phyloP scores from a whole-genome alignment of 2,797 vertebrate species.

The Zenarchopterus dispar region DNA sequence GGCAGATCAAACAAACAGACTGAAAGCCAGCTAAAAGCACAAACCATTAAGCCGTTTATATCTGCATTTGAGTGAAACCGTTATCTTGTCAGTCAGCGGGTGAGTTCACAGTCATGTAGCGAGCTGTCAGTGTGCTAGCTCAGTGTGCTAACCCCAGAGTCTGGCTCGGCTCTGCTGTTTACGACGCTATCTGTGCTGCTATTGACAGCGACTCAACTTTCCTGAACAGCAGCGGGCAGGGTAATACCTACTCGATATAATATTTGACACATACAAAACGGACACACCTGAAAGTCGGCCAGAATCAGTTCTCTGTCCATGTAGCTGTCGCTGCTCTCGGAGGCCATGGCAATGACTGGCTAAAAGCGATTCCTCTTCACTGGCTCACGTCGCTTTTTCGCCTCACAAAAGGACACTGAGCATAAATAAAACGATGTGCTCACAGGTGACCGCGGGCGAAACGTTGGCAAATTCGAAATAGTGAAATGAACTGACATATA shows the following conservation, averaged over 20 bases:
- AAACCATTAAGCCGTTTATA: background rate
- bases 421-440: slow-evolving; percentile 44
- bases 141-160: slow-evolving; percentile 50
- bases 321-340: slow-evolving; percentile 88
- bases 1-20: background rate
- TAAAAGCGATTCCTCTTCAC: slow-evolving; percentile 77
- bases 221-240: slow-evolving; percentile 4
- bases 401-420: slow-evolving; percentile 62
- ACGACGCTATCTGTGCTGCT: slow-evolving; percentile 12
- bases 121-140: slow-evolving; percentile 70
- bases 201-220: slow-evolving; percentile 19
- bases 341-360: slow-evolving; percentile 94
- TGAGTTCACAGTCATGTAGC: slow-evolving; percentile 37
- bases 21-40: background rate
- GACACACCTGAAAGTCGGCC: slow-evolving; percentile 97
- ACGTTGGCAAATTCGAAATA: slow-evolving; percentile 30
- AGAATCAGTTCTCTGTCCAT: slow-evolving; percentile 99
- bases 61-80: accelerated
- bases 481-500: slow-evolving; percentile 42
- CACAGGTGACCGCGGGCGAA: slow-evolving; percentile 28
- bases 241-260: background rate
- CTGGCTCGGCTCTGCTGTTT: slow-evolving; percentile 41
- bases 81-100: background rate
- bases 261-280: slow-evolving; percentile 3
- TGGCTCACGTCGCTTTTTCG: slow-evolving; percentile 66